phyloP scores from a whole-genome alignment of 2,113 vertebrate species.

The Eurypyga helias region DNA sequence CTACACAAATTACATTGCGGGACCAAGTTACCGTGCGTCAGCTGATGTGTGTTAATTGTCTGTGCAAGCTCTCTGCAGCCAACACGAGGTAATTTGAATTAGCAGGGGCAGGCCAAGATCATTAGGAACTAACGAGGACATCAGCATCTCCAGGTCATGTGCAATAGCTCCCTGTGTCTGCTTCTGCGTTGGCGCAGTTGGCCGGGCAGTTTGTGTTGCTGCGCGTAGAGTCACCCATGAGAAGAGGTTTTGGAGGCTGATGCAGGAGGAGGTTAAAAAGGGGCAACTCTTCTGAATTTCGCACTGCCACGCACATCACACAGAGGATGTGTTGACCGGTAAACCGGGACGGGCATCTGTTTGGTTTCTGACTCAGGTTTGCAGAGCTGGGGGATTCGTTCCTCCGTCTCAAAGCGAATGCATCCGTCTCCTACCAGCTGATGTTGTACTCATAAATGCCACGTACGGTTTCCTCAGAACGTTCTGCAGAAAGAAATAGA shows the following conservation, averaged over 20 bases:
- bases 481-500: background rate
- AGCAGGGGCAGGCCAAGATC: conserved; percentile 38
- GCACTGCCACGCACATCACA: background rate
- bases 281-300: background rate
- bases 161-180: background rate
- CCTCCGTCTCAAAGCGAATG: rapidly evolving
- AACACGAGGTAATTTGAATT: conserved; percentile 51
- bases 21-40: conserved; percentile 4
- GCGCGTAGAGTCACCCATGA: background rate
- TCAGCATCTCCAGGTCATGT: conserved; percentile 38
- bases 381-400: background rate
- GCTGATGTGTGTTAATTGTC: conserved; percentile 49
- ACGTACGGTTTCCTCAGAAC: background rate
- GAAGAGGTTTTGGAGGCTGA: background rate
- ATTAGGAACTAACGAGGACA: conserved; percentile 47
- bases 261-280: background rate
- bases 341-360: background rate
- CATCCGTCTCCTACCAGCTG: background rate
- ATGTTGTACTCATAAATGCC: background rate
- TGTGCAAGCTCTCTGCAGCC: conserved; percentile 47
- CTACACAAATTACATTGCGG: conserved; percentile 34
- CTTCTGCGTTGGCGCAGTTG: background rate
- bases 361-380: background rate
- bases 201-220: background rate
- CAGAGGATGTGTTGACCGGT: background rate